Conservation (phyloP, 1,140 invertebrate genomes). For the Drosophila guanche region DNA sequence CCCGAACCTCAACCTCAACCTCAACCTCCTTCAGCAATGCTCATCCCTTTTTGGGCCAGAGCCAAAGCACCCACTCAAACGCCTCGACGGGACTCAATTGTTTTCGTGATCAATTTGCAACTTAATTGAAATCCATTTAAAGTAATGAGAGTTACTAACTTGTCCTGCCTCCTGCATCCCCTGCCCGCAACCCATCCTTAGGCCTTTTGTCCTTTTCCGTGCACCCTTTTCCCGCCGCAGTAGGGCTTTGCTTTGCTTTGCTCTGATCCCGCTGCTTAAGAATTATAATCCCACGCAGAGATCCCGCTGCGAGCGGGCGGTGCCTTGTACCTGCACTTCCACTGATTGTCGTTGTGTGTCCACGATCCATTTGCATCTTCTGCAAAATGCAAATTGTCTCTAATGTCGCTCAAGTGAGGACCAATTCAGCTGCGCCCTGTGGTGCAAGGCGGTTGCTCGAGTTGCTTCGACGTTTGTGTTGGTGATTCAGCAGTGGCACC, state of each 20-base stretch:
- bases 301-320: slow-evolving; percentile 1
- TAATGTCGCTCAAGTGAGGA: slow-evolving; percentile 49
- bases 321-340: background rate
- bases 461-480: too few relatives aligned
- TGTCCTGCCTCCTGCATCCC: slow-evolving; percentile 45
- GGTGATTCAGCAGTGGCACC: slow-evolving; percentile 2
- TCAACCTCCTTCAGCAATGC: background rate
- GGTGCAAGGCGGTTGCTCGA: slow-evolving; percentile 28
- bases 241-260: slow-evolving; percentile 19
- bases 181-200: slow-evolving; percentile 10
- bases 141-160: slow-evolving; percentile 83
- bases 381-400: slow-evolving; percentile 70
- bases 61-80: slow-evolving; percentile 59
- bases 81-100: slow-evolving; percentile 77
- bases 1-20: too few relatives aligned
- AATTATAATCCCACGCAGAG: slow-evolving; percentile 62
- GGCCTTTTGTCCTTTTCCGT: slow-evolving; percentile 16
- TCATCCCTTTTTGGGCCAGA: slow-evolving; percentile 12
- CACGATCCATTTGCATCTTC: slow-evolving; percentile 57
- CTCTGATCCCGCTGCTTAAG: slow-evolving; percentile 68
- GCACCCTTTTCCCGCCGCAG: slow-evolving; percentile 32
- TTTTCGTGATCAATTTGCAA: slow-evolving; percentile 83
- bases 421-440: slow-evolving; percentile 24
- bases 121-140: slow-evolving; percentile 83
- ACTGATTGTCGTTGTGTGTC: slow-evolving; percentile 36